These are phyloP conservation scores for Neoascia interrupta DNA, from an alignment of 2,888 invertebrate species.

Conservation along the genomic window DNA sequence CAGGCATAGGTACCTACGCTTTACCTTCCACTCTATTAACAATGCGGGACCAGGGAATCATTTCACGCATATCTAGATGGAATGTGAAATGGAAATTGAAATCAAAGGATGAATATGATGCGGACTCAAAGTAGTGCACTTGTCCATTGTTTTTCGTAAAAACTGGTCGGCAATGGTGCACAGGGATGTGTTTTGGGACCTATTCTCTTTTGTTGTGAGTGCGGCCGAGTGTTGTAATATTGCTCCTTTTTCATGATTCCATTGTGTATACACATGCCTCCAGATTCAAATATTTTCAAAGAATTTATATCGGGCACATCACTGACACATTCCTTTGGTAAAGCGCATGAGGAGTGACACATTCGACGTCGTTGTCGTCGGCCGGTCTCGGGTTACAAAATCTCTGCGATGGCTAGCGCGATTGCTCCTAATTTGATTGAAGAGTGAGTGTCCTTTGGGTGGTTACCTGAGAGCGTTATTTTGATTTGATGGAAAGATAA, in stretches of 20 bases:
- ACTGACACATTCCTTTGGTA: conserved; percentile 24
- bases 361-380: conserved; percentile 11
- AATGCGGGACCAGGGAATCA: conserved; percentile 39
- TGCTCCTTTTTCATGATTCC: conserved; percentile 42
- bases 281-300: conserved; percentile 47
- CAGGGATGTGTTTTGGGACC: too few relatives aligned
- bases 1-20: conserved; percentile 27
- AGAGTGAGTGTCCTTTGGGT: conserved; percentile 52
- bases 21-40: conserved; percentile 47
- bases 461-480: conserved; percentile 59
- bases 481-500: conserved; percentile 65
- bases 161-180: conserved; percentile 22
- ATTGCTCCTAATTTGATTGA: conserved; percentile 66
- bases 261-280: conserved; percentile 38
- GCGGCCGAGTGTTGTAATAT: conserved; percentile 60
- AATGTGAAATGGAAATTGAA: conserved; percentile 41
- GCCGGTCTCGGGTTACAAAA: conserved; percentile 57
- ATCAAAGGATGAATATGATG: conserved; percentile 28
- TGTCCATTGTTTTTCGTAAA: conserved; percentile 49
- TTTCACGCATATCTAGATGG: conserved; percentile 65
- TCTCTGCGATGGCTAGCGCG: conserved; percentile 54
- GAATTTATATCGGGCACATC: conserved; percentile 56
- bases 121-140: conserved; percentile 58
- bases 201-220: conserved; percentile 46
- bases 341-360: conserved; percentile 47